Evolutionary conservation across 2,888 invertebrate genomes (phyloP), one percentile per base, ranked within the genome.

Genomic region (Conistra vaccinii): DNA sequence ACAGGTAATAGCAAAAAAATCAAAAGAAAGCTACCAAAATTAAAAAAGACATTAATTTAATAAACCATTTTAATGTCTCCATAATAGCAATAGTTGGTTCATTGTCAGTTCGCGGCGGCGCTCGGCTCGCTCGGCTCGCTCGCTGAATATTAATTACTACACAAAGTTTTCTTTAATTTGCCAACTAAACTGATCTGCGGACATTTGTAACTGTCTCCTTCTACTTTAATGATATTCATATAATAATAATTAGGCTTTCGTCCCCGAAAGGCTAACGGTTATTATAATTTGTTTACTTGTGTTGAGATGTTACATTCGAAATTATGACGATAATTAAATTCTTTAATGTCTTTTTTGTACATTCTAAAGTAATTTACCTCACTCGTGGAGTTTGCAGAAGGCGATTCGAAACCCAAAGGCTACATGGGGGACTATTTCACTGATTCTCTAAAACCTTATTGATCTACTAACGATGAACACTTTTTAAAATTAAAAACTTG

Each of bases 131-230:
- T 35, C 5, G 42, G 42, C 71, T 51, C 71, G 39, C 45, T 29
- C 35, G 39, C 63, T 62, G 78, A 85, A 85, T 87, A 75, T 81
- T 76, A 85, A 85, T 81, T 66, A 78, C 84, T 69, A 85, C 62
- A 61, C 69, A 67, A 85, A 85, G 69, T 85, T 86, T 73, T 55
- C 66, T 71, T 73, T 66, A 73, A 84, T 74, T 86, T 55, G 23
- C 62, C 26, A 79, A 84, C 72, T 74, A 70, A 72, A 86, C 69
- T 51, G 63, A 68, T 76, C 73, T 53, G 39, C 48, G 26, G 29
- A 57, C 69, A 76, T 84, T 80, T 73, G 73, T 76, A 74, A 72
- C 78, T 78, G 73, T 73, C 80, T 57, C 62, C 57, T 35, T 57
- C 35, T 72, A 62, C 58, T 76, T 76, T 76, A 70, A 73, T 73